Percentiles rank a stretch among this genome's conserved stretches.
Evolutionary conservation across 2,113 vertebrate species (phyloP).

Genomic region (Nerophis lumbriciformis): DNA sequence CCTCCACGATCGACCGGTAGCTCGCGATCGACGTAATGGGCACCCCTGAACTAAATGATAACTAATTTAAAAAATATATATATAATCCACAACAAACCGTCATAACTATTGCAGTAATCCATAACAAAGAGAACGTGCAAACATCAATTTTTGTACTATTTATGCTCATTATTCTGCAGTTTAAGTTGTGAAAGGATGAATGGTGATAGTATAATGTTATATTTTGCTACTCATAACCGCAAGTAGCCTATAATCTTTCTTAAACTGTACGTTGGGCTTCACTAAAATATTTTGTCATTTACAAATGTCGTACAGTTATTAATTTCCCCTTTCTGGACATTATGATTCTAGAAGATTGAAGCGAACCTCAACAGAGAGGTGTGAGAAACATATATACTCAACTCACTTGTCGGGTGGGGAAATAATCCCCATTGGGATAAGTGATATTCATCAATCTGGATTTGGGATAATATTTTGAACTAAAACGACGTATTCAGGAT

Average conservation of each 20-base stretch:
- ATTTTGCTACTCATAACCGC: no score
- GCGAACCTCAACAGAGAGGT: not conserved
- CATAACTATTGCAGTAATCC: no score
- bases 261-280: not conserved
- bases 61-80: no score
- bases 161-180: constrained; percentile 8
- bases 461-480: constrained; percentile 54
- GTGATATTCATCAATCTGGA: constrained; percentile 53
- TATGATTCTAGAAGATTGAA: not conserved
- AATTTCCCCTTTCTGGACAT: not conserved
- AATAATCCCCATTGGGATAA: constrained; percentile 15
- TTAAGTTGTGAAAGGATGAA: constrained; percentile 27
- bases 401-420: not conserved
- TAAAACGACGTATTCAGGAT: constrained; percentile 63
- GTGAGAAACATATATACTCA: constrained; percentile 9
- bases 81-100: no score
- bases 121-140: no score
- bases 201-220: constrained; percentile 22
- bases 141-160: no score
- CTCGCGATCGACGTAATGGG: no score
- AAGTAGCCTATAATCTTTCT: not conserved
- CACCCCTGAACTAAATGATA: no score
- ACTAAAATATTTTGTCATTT: not conserved
- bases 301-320: constrained; percentile 9
- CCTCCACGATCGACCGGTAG: no score